phyloP scores from a whole-genome alignment of 2,113 vertebrate genomes.

The Myotis davidii region DNA sequence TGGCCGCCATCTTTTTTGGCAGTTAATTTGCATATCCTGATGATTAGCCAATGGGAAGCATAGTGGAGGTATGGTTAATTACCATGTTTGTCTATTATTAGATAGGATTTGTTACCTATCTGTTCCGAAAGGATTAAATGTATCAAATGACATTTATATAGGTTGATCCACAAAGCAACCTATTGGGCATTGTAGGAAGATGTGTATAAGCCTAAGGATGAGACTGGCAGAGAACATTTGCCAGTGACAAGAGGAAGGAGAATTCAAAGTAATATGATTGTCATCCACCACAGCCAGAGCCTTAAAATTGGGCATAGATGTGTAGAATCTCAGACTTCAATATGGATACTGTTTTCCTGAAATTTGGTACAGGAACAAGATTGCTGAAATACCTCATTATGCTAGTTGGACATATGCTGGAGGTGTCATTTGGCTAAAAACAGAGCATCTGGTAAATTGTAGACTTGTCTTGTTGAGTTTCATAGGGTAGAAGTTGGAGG shows the following conservation, averaged over 20 bases:
- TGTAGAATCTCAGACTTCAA: not conserved
- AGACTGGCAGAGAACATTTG: not conserved
- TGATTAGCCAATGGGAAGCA: too few species aligned
- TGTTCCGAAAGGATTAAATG: constrained; percentile 27
- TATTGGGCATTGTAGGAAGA: not conserved
- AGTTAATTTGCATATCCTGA: too few species aligned
- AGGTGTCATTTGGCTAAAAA: constrained; percentile 28
- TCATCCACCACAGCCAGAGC: not conserved
- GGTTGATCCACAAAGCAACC: not conserved
- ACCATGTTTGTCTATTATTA: too few species aligned
- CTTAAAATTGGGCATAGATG: not conserved
- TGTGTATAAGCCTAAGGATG: not conserved
- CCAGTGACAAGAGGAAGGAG: not conserved
- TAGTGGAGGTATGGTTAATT: too few species aligned
- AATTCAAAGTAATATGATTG: constrained; percentile 17
- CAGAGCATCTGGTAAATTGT: constrained; percentile 31
- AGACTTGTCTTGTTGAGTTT: constrained; percentile 43
- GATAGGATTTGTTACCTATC: not conserved
- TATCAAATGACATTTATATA: not conserved
- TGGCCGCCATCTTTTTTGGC: too few species aligned
- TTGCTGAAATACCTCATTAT: constrained; percentile 27
- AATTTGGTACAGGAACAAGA: not conserved
- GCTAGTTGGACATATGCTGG: not conserved
- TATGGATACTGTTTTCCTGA: not conserved
- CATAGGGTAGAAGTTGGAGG: constrained; percentile 43